A percentile compares a stretch with the other conserved stretches of the same genome.
These are phyloP conservation scores for Phrynocephalus guinanensis DNA, from an alignment of 2,797 vertebrate genomes.

Conservation along the genomic window DNA sequence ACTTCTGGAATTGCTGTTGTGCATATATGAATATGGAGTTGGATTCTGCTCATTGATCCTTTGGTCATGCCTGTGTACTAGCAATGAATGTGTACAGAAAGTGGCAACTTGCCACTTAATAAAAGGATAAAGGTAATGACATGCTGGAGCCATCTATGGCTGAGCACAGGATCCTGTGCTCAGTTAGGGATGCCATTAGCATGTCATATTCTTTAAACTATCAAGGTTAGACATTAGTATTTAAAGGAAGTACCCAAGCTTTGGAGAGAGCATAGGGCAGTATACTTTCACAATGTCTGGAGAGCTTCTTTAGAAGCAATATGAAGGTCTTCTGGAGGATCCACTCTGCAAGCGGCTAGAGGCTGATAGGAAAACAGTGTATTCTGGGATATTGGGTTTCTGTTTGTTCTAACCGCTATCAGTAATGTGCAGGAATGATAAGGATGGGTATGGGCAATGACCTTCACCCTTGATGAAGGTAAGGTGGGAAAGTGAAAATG, in stretches of 20 bases:
- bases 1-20: too few species aligned
- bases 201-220: background rate
- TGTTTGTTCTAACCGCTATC: background rate
- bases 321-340: background rate
- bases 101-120: background rate
- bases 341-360: background rate
- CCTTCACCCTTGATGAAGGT: background rate
- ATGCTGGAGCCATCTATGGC: background rate
- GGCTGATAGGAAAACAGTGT: background rate
- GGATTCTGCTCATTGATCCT: too few species aligned
- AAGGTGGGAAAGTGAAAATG: background rate
- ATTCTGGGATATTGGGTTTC: background rate
- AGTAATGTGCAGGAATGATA: background rate
- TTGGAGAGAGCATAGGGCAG: background rate
- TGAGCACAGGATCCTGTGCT: background rate
- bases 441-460: background rate
- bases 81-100: background rate
- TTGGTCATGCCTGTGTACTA: too few species aligned
- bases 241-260: too few species aligned
- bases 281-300: background rate
- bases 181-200: background rate
- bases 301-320: background rate
- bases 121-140: background rate
- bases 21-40: too few species aligned
- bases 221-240: background rate